Conservation (phyloP, 1,140 invertebrate species). For the Zaprionus vittiger region DNA sequence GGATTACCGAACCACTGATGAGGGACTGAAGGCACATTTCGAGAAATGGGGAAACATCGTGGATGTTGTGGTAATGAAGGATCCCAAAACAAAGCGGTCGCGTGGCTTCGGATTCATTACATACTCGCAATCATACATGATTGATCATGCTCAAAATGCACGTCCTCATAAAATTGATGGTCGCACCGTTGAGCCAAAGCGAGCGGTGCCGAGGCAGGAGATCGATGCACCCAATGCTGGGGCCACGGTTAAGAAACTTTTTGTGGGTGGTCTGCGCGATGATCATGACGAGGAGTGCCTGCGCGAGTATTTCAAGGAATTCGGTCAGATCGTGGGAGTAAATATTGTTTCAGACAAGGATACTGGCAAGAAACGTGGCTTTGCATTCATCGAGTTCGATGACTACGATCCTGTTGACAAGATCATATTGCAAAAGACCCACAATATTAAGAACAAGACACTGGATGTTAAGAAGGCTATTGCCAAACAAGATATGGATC, state of each 20-base stretch:
- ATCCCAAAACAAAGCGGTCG: conserved; percentile 96
- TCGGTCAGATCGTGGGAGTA: conserved; percentile 93
- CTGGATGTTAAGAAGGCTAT: conserved; percentile 93
- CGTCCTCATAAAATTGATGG: conserved; percentile 90
- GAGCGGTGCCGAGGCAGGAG: conserved; percentile 97
- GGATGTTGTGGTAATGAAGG: conserved; percentile 99
- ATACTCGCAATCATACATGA: conserved; percentile 95
- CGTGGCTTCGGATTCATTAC: conserved; percentile 99
- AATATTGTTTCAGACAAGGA: conserved; percentile 96
- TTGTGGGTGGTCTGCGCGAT: conserved; percentile 96
- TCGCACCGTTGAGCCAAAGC: conserved; percentile 97
- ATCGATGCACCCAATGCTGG: conserved; percentile 96
- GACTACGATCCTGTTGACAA: conserved; percentile 98
- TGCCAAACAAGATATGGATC: conserved; percentile 89
- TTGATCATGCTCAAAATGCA: conserved; percentile 96
- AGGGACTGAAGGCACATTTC: conserved; percentile 97
- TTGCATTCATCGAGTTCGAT: conserved; percentile 98
- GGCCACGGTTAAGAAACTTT: conserved; percentile 97
- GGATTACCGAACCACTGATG: conserved; percentile 98
- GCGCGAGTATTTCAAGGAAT: conserved; percentile 93
- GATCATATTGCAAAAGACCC: conserved; percentile 92
- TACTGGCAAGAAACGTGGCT: conserved; percentile 96
- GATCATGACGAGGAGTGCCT: conserved; percentile 95
- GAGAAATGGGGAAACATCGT: conserved; percentile 98
- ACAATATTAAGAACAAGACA: conserved; percentile 90